Base-by-base conservation (phyloP, 2,113 vertebrate species). In the cattle (Bos taurus) region DNA sequence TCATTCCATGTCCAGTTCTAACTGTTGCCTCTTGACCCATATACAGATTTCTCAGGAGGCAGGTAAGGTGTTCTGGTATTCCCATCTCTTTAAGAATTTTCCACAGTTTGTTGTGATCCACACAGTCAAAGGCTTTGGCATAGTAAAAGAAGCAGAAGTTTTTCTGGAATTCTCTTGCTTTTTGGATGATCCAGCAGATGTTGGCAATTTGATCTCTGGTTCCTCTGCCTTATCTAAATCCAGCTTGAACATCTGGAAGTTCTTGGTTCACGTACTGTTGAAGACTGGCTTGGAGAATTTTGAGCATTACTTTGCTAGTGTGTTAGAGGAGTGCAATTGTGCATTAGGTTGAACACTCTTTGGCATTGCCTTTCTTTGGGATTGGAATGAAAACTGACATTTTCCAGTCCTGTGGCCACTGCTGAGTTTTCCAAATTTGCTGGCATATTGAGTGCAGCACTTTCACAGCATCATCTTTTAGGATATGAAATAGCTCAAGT, bases 161-260 rank as follows among this genome's bases (percentile, higher is more conserved):
- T 67, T 71, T 71, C 64, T 71, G 64, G n/a, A 71, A 21, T 36
- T 21, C n/a, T 36, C n/a, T 71, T 36, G 64, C 64, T 71, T 36
- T 64, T 71, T 71, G 2, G 9, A 71, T 71, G 64, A 71, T 21
- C n/a, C 17, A 36, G n/a, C 0, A 0, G 64, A 71, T 71, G n/a
- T 36, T 71, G 64, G 17, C n/a, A 36, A 71, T 67, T 36, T 67
- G n/a, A 71, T 36, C 4, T 71, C 9, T 1, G 9, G n/a, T n/a
- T 71, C n/a, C 9, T 71, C n/a, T 71, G 64, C n/a, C 64, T 71
- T 71, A 21, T 71, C n/a, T 71, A 71, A 71, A 36, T 21, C n/a
- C n/a, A 71, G 9, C 64, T 71, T 21, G 64, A 71, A 71, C 64
- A 71, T 11, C n/a, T 71, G 64, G 17, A 71, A 71, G 17, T 71